phyloP scores from a whole-genome alignment of 2,888 invertebrate species.

The Mythimna vitellina region DNA sequence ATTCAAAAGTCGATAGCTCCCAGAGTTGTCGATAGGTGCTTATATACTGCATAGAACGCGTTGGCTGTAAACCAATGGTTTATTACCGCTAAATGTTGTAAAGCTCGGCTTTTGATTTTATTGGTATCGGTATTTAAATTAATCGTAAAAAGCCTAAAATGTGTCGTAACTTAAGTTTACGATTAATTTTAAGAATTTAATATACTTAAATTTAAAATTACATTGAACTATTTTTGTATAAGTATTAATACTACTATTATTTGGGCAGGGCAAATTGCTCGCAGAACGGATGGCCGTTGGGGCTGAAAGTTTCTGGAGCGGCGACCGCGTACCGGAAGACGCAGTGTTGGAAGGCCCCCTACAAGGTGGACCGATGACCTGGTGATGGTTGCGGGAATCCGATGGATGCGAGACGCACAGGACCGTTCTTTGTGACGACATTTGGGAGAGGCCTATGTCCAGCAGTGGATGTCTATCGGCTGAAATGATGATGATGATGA shows the following conservation, averaged over 20 bases:
- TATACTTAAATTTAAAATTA: conserved; percentile 12
- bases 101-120: conserved; percentile 49
- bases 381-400: no score
- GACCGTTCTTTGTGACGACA: no score
- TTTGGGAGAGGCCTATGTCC: no score
- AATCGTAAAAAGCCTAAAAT: conserved; percentile 43
- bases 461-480: no score
- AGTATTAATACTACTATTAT: neutral
- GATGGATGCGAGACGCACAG: no score
- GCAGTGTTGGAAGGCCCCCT: no score
- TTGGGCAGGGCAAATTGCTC: no score
- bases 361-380: no score
- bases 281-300: no score
- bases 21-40: conserved; percentile 63
- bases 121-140: conserved; percentile 40
- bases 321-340: no score
- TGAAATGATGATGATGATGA: no score
- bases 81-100: conserved; percentile 53
- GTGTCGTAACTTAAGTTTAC: conserved; percentile 38
- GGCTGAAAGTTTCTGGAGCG: no score
- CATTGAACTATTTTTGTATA: neutral
- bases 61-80: conserved; percentile 55
- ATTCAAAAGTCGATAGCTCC: conserved; percentile 71
- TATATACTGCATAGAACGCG: conserved; percentile 61
- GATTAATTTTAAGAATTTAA: conserved; percentile 35